These are phyloP conservation scores for Tachysurus vachellii DNA, from an alignment of 2,113 vertebrate genomes.

Conservation along the genomic window DNA sequence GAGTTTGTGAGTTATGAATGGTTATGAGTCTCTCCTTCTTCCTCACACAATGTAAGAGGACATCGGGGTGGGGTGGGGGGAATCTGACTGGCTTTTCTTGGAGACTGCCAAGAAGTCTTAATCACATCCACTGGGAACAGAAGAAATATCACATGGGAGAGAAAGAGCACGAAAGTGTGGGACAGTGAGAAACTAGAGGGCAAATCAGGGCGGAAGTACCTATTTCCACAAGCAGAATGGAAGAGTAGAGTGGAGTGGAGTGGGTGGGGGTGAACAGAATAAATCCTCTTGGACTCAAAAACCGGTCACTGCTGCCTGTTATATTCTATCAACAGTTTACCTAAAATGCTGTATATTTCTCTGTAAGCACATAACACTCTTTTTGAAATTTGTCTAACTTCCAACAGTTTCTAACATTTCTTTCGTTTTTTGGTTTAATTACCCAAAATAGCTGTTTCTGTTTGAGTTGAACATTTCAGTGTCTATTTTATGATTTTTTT, in stretches of 20 bases:
- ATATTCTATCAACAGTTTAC: background rate
- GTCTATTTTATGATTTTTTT: background rate
- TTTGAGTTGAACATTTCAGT: background rate
- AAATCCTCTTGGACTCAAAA: constrained; percentile 45
- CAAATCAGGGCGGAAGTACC: constrained; percentile 71
- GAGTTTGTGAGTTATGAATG: constrained; percentile 86
- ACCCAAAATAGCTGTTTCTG: background rate
- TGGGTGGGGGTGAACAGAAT: constrained; percentile 43
- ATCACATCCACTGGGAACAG: constrained; percentile 59
- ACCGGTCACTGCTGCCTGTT: background rate
- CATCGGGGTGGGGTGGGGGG: constrained; percentile 54
- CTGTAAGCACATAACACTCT: background rate
- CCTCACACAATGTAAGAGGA: constrained; percentile 65
- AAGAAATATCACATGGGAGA: constrained; percentile 59
- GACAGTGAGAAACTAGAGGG: constrained; percentile 70
- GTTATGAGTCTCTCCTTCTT: constrained; percentile 76
- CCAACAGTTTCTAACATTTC: background rate
- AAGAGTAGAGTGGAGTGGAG: constrained; percentile 44
- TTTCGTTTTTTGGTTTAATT: background rate
- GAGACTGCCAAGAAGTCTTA: constrained; percentile 68
- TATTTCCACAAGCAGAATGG: constrained; percentile 59
- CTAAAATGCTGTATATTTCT: background rate
- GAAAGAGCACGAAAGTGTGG: constrained; percentile 60
- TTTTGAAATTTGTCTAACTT: background rate
- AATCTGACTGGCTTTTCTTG: constrained; percentile 65